A percentile compares a stretch with the other conserved stretches of the same genome.
phyloP scores from a whole-genome alignment of 2,797 vertebrate genomes.

The Catostomus latipinnis region DNA sequence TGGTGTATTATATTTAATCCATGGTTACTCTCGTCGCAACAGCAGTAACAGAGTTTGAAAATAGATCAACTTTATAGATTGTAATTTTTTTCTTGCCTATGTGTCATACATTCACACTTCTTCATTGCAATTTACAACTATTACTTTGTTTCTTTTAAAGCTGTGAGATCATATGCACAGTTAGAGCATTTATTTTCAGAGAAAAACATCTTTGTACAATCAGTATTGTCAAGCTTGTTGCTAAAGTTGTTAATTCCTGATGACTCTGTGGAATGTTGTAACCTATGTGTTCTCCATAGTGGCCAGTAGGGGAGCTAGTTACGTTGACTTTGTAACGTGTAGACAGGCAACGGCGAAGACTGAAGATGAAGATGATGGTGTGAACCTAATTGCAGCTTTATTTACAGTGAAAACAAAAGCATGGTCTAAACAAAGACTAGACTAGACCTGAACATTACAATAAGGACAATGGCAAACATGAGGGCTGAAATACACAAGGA shows the following conservation, averaged over 20 bases:
- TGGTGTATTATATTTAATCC: constrained; percentile 6
- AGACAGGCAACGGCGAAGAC: no score
- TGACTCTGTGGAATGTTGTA: no score
- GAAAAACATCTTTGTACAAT: constrained; percentile 5
- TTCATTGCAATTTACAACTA: not conserved
- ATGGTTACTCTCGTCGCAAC: not conserved
- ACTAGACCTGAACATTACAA: not conserved
- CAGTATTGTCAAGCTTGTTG: not conserved
- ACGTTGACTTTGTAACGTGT: no score
- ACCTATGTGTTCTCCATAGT: no score
- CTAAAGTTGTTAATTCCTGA: not conserved
- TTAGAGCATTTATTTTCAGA: not conserved
- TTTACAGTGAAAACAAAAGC: no score
- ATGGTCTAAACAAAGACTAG: no score
- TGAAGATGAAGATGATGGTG: no score
- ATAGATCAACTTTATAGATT: not conserved
- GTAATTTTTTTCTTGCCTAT: not conserved
- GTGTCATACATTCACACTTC: not conserved
- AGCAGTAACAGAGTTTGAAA: not conserved
- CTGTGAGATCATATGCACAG: not conserved
- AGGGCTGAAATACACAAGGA: no score
- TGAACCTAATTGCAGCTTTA: no score
- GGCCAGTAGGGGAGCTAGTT: no score
- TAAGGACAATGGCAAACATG: no score
- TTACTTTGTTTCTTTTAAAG: constrained; percentile 9